Base-by-base conservation (phyloP, 2,888 invertebrate species). In the Aphodius sticticus region DNA sequence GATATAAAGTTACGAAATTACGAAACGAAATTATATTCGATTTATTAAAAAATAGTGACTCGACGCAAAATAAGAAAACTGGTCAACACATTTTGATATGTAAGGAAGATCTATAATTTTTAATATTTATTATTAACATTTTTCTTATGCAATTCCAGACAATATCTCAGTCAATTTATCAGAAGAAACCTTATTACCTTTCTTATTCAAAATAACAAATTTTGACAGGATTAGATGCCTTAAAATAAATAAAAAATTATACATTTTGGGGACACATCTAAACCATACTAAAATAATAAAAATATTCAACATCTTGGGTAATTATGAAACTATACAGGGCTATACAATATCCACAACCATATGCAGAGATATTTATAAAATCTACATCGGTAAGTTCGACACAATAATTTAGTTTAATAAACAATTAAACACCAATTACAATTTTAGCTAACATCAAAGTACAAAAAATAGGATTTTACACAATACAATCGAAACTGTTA, bases 371-470 rank as follows among this genome's bases (percentile, higher is more conserved):
- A 38, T 16, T 15, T 26, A 53, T 16, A 76, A 76, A 16, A 16
- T 76, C 26, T 76, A 69, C 16, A 76, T 76, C 3, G 76, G 76
- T 76, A 77, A 7, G 71, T 78, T 69, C 1, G 12, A 9, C 16
- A 16, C 4, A 15, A 14, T 53, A 9, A 53, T 53, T 9, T 12
- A 78, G 36, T 15, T 9, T 70, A 6, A 69, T 15, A 69, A 16
- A 70, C 12, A 70, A 70, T 70, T 15, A 16, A 35, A 35, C 1
- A 69, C 53, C 26, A 69, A 69, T 9, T 15, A 16, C n/a, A 0
- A 69, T 76, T 76, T 53, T 16, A 76, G 76, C 16, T 16, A 76
- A 76, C 14, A 76, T 76, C 14, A 76, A 76, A 76, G n/a, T 76
- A 16, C 16, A 69, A 35, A 76, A 16, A 16, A 26, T 69, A 9